Conservation (phyloP, 2,888 invertebrate genomes). For the Cantharis flavilabris region DNA sequence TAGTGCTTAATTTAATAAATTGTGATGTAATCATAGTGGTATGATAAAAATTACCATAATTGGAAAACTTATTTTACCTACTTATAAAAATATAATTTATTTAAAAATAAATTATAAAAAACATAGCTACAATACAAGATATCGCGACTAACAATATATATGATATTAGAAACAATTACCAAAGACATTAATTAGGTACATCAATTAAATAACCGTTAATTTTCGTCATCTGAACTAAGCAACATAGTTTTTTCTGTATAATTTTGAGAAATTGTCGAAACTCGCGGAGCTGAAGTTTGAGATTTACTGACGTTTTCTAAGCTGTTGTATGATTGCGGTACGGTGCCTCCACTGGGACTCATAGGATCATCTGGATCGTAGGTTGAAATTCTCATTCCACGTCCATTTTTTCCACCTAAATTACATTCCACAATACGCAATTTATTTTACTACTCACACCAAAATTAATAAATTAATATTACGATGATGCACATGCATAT, state of each 20-base stretch:
- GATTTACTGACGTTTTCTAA: constrained; percentile 45
- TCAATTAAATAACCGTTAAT: constrained; percentile 35
- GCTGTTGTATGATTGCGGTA: constrained; percentile 50
- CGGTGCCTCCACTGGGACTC: constrained; percentile 53
- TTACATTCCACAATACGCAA: neutral
- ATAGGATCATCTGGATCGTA: constrained; percentile 71
- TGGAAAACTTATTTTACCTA: neutral
- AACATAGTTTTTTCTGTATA: constrained; percentile 97
- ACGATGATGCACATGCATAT: neutral
- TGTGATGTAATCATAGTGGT: neutral
- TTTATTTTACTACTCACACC: neutral
- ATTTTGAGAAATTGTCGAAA: constrained; percentile 80
- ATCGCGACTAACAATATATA: neutral
- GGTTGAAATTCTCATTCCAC: constrained; percentile 68
- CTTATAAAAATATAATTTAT: constrained; percentile 1
- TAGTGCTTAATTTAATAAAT: neutral
- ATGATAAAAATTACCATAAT: neutral
- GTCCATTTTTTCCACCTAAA: constrained; percentile 65
- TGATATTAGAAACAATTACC: neutral
- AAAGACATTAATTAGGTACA: neutral
- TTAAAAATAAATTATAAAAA: constrained; percentile 2
- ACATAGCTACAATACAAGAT: neutral
- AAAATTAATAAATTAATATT: neutral
- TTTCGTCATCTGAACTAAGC: constrained; percentile 92
- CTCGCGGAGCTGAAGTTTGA: constrained; percentile 67